phyloP scores from a whole-genome alignment of 92 coral and sea anemone species.

The Palythoa heliodiscus region DNA sequence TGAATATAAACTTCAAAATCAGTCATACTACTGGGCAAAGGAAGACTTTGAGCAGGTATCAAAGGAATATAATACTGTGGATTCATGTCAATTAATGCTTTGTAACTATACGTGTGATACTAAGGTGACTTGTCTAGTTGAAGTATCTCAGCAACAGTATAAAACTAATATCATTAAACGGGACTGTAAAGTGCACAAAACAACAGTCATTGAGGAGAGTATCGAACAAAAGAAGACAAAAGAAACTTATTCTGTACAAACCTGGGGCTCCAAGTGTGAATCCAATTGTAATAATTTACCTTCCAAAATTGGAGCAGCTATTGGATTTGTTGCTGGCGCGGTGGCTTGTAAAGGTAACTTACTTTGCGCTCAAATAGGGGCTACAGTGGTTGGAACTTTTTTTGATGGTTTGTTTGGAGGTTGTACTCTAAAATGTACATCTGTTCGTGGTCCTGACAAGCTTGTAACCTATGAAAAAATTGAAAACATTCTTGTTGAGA shows the following conservation, averaged over 20 bases:
- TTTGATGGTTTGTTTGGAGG: not conserved
- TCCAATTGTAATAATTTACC: not conserved
- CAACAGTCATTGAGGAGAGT: not conserved
- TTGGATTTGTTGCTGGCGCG: no score
- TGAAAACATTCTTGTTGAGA: not conserved
- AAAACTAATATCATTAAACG: not conserved
- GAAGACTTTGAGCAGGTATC: not conserved
- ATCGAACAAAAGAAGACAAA: not conserved
- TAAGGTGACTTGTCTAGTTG: slow-evolving; percentile 3
- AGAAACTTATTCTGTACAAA: not conserved
- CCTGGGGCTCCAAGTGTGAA: not conserved
- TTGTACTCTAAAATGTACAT: not conserved
- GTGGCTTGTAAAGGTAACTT: not conserved
- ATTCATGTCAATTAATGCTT: not conserved
- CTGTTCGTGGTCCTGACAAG: not conserved
- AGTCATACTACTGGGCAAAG: slow-evolving; percentile 13
- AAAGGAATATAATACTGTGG: not conserved
- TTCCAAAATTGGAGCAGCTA: not conserved
- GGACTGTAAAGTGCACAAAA: not conserved
- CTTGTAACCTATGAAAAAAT: not conserved
- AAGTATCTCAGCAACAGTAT: not conserved
- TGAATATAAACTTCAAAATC: not conserved
- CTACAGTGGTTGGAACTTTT: not conserved
- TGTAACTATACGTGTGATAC: slow-evolving; percentile 1
- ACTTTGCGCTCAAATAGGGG: not conserved